Evolutionary conservation across 37 sponge, comb jelly and placozoan species (phyloP), one percentile per base, ranked within the genome.

Genomic region (Bolinopsis microptera): DNA sequence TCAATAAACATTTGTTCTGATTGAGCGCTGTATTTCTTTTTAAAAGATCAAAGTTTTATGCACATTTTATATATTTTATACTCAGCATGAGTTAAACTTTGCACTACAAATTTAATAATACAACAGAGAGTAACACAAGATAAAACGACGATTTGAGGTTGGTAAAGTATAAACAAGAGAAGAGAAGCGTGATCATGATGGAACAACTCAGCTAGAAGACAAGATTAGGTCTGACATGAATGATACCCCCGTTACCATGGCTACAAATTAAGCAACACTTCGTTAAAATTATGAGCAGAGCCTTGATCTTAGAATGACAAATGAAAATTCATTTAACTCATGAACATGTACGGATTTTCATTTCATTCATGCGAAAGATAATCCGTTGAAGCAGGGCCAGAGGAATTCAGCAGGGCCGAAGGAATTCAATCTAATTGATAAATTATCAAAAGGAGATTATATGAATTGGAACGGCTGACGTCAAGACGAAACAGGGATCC

Each of bases 1-100:
- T 77, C 80, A 77, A 77, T 77, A 77, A 77, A 77, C 80, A 77
- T 36, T 35, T 35, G 35, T 77, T 77, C 36, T 13, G 27, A 32
- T 35, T 35, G 35, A 16, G 21, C 32, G 80, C 18, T 35, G 1
- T 77, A 77, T 77, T 48, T 48, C 61, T 48, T 48, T 48, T 48
- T 48, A 48, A 48, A 48, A 48, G 61, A 48, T 48, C 61, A 48
- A 48, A 48, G 61, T 18, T 48, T 48, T 48, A 48, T 48, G 61
- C 61, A 48, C 61, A 48, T 13, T 48, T 48, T 48, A 48, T 48
- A 48, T 48, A 48, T 48, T 48, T 18, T 48, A 48, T 48, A 48
- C 61, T 48, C 61, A 48, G 13, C 61, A 48, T n/a, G n/a, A 48
- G 61, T 48, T 13, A 48, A 48, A 48, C 61, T 48, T 13, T 13